Evolutionary conservation across 2,113 vertebrate genomes (phyloP).

Genomic region (Blennius ocellaris): DNA sequence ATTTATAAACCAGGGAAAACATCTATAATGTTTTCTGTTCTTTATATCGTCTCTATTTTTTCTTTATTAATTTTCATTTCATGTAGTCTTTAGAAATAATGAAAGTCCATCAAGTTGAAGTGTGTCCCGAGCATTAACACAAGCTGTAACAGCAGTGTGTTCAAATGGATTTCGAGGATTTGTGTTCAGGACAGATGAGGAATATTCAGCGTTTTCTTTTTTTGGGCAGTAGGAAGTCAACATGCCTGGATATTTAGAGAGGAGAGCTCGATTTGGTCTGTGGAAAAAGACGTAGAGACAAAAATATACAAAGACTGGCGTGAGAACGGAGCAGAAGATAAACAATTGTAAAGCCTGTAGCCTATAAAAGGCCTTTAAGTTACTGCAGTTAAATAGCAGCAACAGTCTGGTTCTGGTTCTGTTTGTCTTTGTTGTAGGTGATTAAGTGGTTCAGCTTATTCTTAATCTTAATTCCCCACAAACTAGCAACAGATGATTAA

Average conservation of each 20-base stretch:
- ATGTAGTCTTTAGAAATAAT: too few species aligned
- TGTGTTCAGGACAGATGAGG: slow-evolving; percentile 7
- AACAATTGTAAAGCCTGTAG: slow-evolving; percentile 15
- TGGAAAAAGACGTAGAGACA: slow-evolving; percentile 31
- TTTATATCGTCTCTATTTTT: too few species aligned
- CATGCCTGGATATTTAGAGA: not conserved
- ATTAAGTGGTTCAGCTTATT: not conserved
- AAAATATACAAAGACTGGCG: slow-evolving; percentile 26
- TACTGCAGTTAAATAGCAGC: not conserved
- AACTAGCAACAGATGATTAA: not conserved
- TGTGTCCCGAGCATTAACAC: not conserved
- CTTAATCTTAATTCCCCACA: not conserved
- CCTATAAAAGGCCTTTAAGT: slow-evolving; percentile 35
- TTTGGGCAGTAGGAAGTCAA: not conserved
- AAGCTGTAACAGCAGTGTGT: not conserved
- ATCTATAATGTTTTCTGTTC: too few species aligned
- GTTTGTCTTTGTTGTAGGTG: not conserved
- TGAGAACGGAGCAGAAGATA: slow-evolving; percentile 30
- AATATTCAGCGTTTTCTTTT: not conserved
- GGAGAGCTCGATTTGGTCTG: slow-evolving; percentile 17
- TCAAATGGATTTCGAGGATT: not conserved
- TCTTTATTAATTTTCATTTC: too few species aligned
- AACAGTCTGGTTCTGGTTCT: not conserved
- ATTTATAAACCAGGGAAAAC: too few species aligned
- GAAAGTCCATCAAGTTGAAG: not conserved